Conservation (phyloP, 2,888 invertebrate species). For the Odontocerum albicorne region DNA sequence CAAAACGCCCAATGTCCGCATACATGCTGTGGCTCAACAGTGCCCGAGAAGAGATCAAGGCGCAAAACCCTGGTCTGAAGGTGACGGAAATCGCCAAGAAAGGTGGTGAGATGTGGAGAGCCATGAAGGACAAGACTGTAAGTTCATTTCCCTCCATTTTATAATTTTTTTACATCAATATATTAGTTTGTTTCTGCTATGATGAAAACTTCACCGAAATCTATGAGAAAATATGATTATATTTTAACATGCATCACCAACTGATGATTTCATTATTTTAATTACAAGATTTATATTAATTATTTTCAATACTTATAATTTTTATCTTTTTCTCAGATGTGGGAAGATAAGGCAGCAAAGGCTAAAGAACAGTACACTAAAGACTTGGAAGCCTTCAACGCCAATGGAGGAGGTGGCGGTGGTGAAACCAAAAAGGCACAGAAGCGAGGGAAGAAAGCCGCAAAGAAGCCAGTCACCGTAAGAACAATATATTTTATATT, state of each 20-base stretch:
- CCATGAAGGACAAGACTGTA: conserved; percentile 83
- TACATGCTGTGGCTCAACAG: conserved; percentile 97
- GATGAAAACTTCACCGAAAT: conserved; percentile 28
- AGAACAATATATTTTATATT: too few species aligned
- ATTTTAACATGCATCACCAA: conserved; percentile 31
- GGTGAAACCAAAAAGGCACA: conserved; percentile 60
- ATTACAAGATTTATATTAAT: too few species aligned
- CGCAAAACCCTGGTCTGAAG: conserved; percentile 86
- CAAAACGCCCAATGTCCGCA: conserved; percentile 90
- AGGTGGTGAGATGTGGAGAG: conserved; percentile 95
- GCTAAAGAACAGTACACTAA: conserved; percentile 88
- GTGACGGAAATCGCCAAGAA: conserved; percentile 94
- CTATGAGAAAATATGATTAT: conserved; percentile 28
- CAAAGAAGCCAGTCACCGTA: conserved; percentile 50
- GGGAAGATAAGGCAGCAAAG: conserved; percentile 87
- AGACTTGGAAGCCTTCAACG: conserved; percentile 88
- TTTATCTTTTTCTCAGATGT: conserved; percentile 62
- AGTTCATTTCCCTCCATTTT: too few species aligned
- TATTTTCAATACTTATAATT: not conserved
- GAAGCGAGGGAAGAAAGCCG: conserved; percentile 60
- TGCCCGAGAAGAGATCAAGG: conserved; percentile 83
- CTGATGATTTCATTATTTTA: conserved; percentile 16
- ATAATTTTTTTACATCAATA: not conserved
- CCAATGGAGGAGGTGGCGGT: conserved; percentile 68
- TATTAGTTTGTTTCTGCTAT: not conserved